Conservation (phyloP, 2,888 invertebrate species). For the Itoplectis maculator region DNA sequence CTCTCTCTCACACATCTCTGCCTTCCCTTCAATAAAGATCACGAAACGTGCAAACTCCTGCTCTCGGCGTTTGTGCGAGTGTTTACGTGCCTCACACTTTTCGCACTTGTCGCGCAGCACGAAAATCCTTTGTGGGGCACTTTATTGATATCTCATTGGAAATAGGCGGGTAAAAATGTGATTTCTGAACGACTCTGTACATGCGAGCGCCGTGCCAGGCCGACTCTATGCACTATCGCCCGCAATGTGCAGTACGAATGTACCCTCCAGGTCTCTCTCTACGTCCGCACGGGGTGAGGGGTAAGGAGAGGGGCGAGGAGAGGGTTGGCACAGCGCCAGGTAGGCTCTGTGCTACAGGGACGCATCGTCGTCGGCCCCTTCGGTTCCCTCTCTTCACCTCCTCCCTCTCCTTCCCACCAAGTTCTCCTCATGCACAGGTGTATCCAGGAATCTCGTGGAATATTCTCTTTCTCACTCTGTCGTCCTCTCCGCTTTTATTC, state of each 20-base stretch:
- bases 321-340: slow-evolving; percentile 81
- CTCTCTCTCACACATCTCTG: no score
- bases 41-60: neutral
- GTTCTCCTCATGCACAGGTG: slow-evolving; percentile 46
- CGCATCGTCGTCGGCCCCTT: slow-evolving; percentile 61
- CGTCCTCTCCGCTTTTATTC: slow-evolving; percentile 17
- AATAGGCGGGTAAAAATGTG: neutral
- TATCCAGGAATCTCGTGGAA: slow-evolving; percentile 46
- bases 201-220: slow-evolving; percentile 59
- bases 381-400: slow-evolving; percentile 9
- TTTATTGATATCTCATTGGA: slow-evolving; percentile 34
- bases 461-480: slow-evolving; percentile 42
- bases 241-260: slow-evolving; percentile 65
- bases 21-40: neutral
- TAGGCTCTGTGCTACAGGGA: slow-evolving; percentile 75
- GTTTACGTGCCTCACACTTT: no score
- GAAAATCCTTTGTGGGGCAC: neutral
- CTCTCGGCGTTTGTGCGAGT: no score
- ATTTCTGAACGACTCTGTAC: slow-evolving; percentile 59
- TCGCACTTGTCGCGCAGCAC: neutral
- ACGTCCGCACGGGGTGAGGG: slow-evolving; percentile 62
- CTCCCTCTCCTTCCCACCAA: neutral
- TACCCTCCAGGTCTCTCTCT: slow-evolving; percentile 66
- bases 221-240: slow-evolving; percentile 74
- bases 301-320: slow-evolving; percentile 50